Percentiles rank a stretch among this genome's conserved stretches.
Evolutionary conservation across 2,113 vertebrate genomes (phyloP).

Genomic region (Grus americana): DNA sequence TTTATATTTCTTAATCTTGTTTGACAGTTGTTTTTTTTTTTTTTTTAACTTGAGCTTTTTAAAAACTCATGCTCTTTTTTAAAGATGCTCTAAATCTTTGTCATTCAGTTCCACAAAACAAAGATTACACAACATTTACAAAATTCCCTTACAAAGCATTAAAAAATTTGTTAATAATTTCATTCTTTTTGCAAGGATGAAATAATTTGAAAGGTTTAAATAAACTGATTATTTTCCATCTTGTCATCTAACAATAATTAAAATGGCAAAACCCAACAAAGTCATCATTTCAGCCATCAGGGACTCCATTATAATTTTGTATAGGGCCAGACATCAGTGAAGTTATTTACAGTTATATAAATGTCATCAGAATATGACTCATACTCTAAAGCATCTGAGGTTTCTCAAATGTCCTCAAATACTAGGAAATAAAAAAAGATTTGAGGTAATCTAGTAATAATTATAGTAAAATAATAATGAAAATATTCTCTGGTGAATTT

Average conservation of each 20-base stretch:
- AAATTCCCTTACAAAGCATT: background rate
- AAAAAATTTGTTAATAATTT: background rate
- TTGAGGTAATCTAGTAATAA: background rate
- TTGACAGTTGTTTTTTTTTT: background rate
- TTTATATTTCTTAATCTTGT: background rate
- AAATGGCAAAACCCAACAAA: background rate
- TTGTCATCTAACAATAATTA: background rate
- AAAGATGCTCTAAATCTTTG: background rate
- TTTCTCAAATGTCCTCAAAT: background rate
- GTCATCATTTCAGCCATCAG: background rate
- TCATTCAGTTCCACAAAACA: background rate
- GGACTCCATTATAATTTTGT: background rate
- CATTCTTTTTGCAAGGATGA: background rate
- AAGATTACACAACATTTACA: background rate
- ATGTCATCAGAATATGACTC: background rate
- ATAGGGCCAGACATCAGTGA: background rate
- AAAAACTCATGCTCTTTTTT: background rate
- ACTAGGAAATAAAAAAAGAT: background rate
- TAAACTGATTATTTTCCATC: background rate
- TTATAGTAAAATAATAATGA: background rate
- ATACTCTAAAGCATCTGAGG: background rate
- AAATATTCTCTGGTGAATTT: background rate
- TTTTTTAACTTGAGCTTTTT: background rate
- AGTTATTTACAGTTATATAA: slow-evolving; percentile 13
- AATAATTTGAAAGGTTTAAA: background rate